Evolutionary conservation across 2,797 vertebrate species (phyloP).

Genomic region (Buphagus erythrorhynchus): DNA sequence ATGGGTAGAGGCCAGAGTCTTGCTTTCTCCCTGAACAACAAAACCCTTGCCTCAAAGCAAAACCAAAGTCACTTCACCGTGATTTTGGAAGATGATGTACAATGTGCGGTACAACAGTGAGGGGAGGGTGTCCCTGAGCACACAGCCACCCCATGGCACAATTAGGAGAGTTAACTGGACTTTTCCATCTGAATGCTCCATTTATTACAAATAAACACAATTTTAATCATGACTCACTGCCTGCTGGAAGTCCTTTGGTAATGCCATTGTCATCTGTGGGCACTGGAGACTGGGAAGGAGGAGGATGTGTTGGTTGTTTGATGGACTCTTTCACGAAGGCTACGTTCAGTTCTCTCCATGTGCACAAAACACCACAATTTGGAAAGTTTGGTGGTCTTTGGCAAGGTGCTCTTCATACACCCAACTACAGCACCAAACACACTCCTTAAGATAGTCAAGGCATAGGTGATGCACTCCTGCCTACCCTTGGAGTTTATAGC

Average conservation of each 20-base stretch:
- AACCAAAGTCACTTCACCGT: neutral
- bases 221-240: neutral
- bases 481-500: neutral
- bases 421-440: neutral
- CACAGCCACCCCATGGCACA: neutral
- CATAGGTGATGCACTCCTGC: neutral
- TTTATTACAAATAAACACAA: neutral
- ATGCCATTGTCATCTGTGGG: neutral
- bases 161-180: neutral
- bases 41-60: neutral
- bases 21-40: neutral
- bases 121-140: neutral
- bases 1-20: neutral
- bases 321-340: neutral
- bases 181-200: neutral
- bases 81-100: neutral
- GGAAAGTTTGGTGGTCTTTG: neutral
- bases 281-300: neutral
- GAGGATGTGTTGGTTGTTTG: neutral
- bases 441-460: neutral
- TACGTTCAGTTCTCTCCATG: accelerated
- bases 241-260: neutral
- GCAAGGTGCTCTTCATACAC: neutral
- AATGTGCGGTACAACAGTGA: neutral
- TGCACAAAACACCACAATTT: neutral